Base-by-base conservation (phyloP, 1,140 invertebrate genomes). In the Arion vulgaris region DNA sequence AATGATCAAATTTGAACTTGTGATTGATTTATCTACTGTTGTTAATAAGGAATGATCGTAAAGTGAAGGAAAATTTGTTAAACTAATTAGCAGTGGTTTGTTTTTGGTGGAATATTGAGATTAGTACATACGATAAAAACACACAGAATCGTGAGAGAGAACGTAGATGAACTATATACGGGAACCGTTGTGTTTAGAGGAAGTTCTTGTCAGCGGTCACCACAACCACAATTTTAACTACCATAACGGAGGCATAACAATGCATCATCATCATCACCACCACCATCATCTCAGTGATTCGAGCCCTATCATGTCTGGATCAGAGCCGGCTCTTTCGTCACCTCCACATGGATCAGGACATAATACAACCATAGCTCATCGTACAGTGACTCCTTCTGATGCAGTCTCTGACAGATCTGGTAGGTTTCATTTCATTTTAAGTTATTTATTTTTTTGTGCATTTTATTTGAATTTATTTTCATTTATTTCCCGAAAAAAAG, bases 141-240 rank as follows among this genome's bases (percentile, higher is more conserved):
- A 49, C 45, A 49, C 45, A 49, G 9, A 19, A 9, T n/a, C n/a
- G n/a, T n/a, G n/a, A 23, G 51, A 57, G 17, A 19, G 5, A 57
- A 34, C 28, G 51, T 71, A 80, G 78, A 80, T 80, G 78, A 80
- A 80, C 78, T 81, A 69, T 73, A 73, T 81, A 38, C 73, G 74
- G 57, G 80, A 73, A 15, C 71, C 80, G n/a, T n/a, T 81, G 69
- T 81, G 45, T 39, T 38, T 81, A 38, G 80, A 81, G 49, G 80
- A 81, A 36, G 49, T 81, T 38, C 69, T 74, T 1, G 71, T 74
- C 28, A 34, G 45, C 45, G 71, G 41, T 1, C 80, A 73, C 71
- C 80, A 72, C 80, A 73, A 26, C 80, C 71, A 81, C 71, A 39
- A n/a, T 38, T 28, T 36, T 66, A 36, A 15, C 62, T 57, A 79